Percentiles rank a stretch among this genome's conserved stretches.
Conservation (phyloP, 2,797 vertebrate genomes). For the Melanotaenia parkinsoni region DNA sequence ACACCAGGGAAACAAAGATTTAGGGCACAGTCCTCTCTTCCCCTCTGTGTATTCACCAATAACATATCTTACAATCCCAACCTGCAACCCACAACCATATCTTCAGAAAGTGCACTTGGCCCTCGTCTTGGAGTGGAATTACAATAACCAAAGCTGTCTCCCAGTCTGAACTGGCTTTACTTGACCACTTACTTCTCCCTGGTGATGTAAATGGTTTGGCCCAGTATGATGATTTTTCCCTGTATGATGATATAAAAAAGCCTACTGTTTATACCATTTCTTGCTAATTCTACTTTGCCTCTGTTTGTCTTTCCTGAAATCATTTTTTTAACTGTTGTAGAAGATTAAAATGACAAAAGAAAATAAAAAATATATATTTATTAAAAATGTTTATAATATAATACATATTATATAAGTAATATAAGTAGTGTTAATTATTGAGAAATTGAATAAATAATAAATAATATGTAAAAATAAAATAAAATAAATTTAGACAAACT, state of each 20-base stretch:
- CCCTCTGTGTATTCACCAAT: constrained; percentile 51
- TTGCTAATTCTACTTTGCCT: constrained; percentile 47
- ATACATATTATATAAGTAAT: no score
- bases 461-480: not conserved
- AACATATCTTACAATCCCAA: constrained; percentile 31
- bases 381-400: no score
- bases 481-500: not conserved
- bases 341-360: not conserved
- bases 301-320: constrained; percentile 57
- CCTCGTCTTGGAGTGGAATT: constrained; percentile 28
- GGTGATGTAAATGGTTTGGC: constrained; percentile 44
- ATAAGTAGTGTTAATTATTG: no score
- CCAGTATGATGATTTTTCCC: constrained; percentile 23
- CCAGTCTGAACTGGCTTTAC: constrained; percentile 15
- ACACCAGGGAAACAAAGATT: constrained; percentile 44
- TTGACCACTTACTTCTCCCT: constrained; percentile 47
- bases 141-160: constrained; percentile 30
- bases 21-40: constrained; percentile 49
- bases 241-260: constrained; percentile 17
- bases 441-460: no score
- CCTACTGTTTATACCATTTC: constrained; percentile 4
- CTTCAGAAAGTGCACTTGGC: constrained; percentile 28
- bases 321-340: constrained; percentile 23
- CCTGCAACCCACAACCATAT: constrained; percentile 32
- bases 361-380: no score